phyloP scores from a whole-genome alignment of 64 coral and sea anemone species.

The Astreopora myriophthalma region DNA sequence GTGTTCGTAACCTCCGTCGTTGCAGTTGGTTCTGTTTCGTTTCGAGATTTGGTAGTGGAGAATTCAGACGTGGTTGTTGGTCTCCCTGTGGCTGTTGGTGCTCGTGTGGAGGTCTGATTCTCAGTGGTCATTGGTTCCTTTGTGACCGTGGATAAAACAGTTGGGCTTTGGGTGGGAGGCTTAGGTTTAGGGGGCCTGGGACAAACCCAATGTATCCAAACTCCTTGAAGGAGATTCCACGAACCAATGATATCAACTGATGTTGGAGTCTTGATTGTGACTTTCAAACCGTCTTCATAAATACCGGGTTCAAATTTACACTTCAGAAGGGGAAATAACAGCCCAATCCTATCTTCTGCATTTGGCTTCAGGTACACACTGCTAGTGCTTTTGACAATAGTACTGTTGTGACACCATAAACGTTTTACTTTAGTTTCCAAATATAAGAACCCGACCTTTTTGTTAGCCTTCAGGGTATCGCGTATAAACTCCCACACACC shows the following conservation, averaged over 20 bases:
- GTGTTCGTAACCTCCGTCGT: background rate
- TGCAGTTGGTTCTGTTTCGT: background rate
- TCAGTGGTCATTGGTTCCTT: too few relatives aligned
- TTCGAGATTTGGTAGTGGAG: background rate
- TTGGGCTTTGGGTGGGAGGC: background rate
- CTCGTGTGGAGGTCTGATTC: too few relatives aligned
- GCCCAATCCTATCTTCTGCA: background rate
- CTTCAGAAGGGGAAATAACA: background rate
- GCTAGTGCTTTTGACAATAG: background rate
- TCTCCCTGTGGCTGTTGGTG: background rate
- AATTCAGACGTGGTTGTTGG: background rate
- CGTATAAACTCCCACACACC: background rate
- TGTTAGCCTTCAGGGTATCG: background rate
- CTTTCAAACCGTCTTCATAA: background rate
- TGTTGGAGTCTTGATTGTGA: conserved; percentile 5
- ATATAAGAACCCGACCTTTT: background rate
- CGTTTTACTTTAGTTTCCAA: background rate
- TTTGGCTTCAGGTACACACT: background rate
- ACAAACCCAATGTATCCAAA: background rate
- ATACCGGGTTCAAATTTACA: background rate
- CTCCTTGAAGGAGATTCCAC: background rate
- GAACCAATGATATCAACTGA: background rate
- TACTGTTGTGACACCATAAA: background rate
- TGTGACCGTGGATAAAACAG: background rate
- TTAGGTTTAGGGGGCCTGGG: background rate